Percentiles rank a stretch among this genome's conserved stretches.
Evolutionary conservation across 2,888 invertebrate genomes (phyloP).

Genomic region (Dioctria rufipes): DNA sequence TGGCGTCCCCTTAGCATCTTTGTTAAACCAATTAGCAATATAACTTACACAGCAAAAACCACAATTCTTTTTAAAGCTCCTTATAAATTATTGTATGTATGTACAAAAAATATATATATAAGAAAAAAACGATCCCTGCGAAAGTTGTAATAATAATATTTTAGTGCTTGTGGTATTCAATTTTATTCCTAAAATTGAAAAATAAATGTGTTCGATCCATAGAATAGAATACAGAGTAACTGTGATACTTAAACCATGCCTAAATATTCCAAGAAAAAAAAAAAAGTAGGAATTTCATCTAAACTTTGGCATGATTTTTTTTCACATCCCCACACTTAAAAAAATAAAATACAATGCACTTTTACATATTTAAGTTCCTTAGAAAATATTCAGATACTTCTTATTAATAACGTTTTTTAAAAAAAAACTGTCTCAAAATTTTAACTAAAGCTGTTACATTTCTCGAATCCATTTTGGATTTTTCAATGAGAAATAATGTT

Average conservation of each 20-base stretch:
- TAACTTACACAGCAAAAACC: neutral
- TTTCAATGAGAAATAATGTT: neutral
- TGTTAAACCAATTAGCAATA: no score
- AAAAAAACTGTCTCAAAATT: neutral
- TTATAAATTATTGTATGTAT: neutral
- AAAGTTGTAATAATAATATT: neutral
- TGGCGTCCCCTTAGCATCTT: no score
- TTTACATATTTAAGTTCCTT: neutral
- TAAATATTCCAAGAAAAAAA: neutral
- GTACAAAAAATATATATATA: neutral
- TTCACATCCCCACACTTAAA: neutral
- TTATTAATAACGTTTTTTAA: neutral
- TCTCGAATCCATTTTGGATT: no score
- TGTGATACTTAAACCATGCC: neutral
- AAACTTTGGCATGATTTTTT: neutral
- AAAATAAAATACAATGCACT: neutral
- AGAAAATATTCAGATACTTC: neutral
- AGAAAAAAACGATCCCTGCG: conserved; percentile 30
- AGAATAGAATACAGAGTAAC: neutral
- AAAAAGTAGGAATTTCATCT: neutral
- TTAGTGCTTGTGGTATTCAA: neutral
- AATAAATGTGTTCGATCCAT: neutral
- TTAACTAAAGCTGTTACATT: no score
- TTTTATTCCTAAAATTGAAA: neutral
- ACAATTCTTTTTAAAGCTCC: neutral